Evolutionary conservation across 2,888 invertebrate species (phyloP).

Genomic region (Xylocampa areola): DNA sequence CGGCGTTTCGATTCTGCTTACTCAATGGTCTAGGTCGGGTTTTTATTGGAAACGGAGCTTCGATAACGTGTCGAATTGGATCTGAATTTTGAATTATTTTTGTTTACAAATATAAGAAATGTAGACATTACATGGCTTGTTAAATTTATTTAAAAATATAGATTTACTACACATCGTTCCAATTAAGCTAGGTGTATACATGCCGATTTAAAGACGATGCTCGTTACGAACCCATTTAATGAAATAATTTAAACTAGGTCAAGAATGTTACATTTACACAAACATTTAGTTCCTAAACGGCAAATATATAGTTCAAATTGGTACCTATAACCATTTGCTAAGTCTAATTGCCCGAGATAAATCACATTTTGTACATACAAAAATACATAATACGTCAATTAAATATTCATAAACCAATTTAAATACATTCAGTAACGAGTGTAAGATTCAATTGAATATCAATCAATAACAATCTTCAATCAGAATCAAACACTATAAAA

Average conservation of each 20-base stretch:
- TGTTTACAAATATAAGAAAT: conserved; percentile 1
- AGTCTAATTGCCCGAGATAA: conserved; percentile 17
- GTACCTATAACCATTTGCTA: conserved; percentile 18
- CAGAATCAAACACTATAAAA: conserved; percentile 47
- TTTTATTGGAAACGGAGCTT: conserved; percentile 80
- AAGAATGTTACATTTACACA: conserved; percentile 37
- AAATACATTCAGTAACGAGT: conserved; percentile 30
- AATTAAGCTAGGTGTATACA: too few species aligned
- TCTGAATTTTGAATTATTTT: conserved; percentile 51
- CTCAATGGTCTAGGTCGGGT: conserved; percentile 77
- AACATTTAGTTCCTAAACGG: conserved; percentile 25
- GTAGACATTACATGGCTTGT: too few species aligned
- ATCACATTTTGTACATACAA: conserved; percentile 27
- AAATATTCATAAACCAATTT: conserved; percentile 44
- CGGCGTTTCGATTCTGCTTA: conserved; percentile 84
- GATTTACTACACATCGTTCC: too few species aligned
- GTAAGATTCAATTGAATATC: conserved; percentile 34
- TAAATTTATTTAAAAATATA: too few species aligned
- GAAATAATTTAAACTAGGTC: conserved; percentile 9
- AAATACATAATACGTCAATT: conserved; percentile 35
- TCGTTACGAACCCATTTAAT: not conserved
- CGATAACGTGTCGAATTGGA: conserved; percentile 21
- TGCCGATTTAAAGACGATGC: conserved; percentile 12
- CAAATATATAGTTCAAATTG: conserved; percentile 31
- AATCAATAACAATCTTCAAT: conserved; percentile 44